Conservation (phyloP, 1,140 invertebrate species). For the Sarcophaga peregrina region DNA sequence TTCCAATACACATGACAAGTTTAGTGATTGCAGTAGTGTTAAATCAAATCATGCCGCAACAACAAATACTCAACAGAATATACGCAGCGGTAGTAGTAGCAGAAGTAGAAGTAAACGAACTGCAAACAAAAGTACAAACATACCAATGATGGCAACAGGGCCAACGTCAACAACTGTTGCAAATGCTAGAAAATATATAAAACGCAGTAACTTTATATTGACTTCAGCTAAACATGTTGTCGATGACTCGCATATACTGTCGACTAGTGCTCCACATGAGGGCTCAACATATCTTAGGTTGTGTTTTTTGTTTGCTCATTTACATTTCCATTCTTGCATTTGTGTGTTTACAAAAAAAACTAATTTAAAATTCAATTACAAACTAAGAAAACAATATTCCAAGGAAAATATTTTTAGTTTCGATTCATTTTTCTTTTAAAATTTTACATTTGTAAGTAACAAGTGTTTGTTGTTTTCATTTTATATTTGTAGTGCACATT, state of each 20-base stretch:
- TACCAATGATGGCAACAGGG: slow-evolving; percentile 43
- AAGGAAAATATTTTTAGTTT: not conserved
- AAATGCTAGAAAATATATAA: slow-evolving; percentile 29
- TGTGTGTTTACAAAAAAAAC: not conserved
- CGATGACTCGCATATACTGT: slow-evolving; percentile 35
- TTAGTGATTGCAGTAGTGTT: not conserved
- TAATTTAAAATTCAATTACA: not conserved
- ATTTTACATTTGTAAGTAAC: not conserved
- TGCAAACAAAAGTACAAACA: not conserved
- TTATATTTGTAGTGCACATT: slow-evolving; percentile 57
- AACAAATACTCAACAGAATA: not conserved
- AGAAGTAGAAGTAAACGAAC: not conserved
- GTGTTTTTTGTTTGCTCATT: not conserved
- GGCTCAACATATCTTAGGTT: slow-evolving; percentile 59
- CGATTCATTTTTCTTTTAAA: not conserved
- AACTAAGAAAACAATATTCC: not conserved
- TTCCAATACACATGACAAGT: slow-evolving; percentile 1
- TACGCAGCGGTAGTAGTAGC: not conserved
- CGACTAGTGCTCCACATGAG: slow-evolving; percentile 56
- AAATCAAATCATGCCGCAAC: not conserved
- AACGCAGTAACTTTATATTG: slow-evolving; percentile 29
- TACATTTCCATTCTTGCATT: not conserved
- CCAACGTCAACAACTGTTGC: slow-evolving; percentile 41
- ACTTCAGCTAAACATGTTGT: slow-evolving; percentile 34
- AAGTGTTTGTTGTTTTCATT: slow-evolving; percentile 16